phyloP scores from a whole-genome alignment of 2,797 vertebrate genomes.

The Scolopax bukidnonensis region DNA sequence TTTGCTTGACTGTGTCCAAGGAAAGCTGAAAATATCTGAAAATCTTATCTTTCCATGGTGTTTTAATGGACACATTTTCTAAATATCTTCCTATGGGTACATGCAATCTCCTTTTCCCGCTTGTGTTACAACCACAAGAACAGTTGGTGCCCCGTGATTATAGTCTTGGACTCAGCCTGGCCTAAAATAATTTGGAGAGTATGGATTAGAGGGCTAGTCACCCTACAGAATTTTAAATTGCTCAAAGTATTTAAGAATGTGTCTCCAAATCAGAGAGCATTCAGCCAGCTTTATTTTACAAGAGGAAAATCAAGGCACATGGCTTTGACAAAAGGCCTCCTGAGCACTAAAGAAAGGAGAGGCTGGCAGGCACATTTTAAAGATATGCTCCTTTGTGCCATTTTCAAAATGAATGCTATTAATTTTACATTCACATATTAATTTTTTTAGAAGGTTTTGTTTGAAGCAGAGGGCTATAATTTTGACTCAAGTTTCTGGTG shows the following conservation, averaged over 20 bases:
- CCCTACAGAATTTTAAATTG: background rate
- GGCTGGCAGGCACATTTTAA: background rate
- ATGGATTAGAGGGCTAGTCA: background rate
- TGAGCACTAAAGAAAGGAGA: background rate
- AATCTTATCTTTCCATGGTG: background rate
- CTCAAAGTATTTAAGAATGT: background rate
- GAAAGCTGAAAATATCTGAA: background rate
- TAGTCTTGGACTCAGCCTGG: background rate
- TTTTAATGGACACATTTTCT: background rate
- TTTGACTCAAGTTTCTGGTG: background rate
- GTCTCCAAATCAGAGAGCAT: background rate
- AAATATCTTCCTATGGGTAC: background rate
- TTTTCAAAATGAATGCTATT: background rate
- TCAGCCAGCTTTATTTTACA: background rate
- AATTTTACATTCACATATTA: background rate
- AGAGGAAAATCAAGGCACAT: background rate
- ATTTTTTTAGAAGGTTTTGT: background rate
- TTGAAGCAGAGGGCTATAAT: background rate
- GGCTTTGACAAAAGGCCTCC: background rate
- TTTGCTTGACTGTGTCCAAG: background rate
- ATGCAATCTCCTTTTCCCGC: background rate
- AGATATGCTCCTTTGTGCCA: accelerated
- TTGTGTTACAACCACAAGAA: background rate
- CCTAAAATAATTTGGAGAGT: constrained; percentile 20
- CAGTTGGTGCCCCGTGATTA: background rate